These are phyloP conservation scores for Spialia ferax DNA, from an alignment of 2,888 invertebrate species.

Conservation along the genomic window DNA sequence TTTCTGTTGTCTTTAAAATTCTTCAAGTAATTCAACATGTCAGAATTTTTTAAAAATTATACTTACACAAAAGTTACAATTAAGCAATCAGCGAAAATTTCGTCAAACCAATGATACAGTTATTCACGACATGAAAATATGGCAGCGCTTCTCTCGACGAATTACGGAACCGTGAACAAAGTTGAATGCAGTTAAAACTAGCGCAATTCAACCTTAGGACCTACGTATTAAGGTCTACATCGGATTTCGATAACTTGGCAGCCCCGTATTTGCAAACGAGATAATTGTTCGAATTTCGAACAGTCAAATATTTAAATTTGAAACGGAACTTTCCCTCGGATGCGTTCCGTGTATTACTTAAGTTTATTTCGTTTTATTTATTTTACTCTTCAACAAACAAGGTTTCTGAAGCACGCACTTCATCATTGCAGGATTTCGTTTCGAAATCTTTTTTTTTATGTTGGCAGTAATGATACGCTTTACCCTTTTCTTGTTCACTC, in stretches of 20 bases:
- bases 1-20: conserved; percentile 1
- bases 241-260: conserved; percentile 38
- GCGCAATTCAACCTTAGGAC: neutral
- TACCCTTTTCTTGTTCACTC: conserved; percentile 18
- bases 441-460: conserved; percentile 24
- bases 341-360: conserved; percentile 61
- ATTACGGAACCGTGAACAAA: conserved; percentile 45
- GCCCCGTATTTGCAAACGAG: conserved; percentile 64
- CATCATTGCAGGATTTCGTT: conserved; percentile 33
- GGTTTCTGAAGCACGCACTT: conserved; percentile 51
- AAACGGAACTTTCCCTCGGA: conserved; percentile 66
- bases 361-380: conserved; percentile 48
- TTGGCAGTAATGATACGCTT: conserved; percentile 12
- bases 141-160: conserved; percentile 53
- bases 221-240: neutral
- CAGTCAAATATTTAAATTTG: conserved; percentile 75
- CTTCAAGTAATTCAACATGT: conserved; percentile 53
- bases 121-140: conserved; percentile 67
- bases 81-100: conserved; percentile 78
- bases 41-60: conserved; percentile 59
- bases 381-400: conserved; percentile 53
- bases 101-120: conserved; percentile 79
- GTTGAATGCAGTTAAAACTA: neutral
- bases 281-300: conserved; percentile 78
- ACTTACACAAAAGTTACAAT: conserved; percentile 69